Conservation (phyloP, 2,797 vertebrate genomes). For the Sus cebifrons region DNA sequence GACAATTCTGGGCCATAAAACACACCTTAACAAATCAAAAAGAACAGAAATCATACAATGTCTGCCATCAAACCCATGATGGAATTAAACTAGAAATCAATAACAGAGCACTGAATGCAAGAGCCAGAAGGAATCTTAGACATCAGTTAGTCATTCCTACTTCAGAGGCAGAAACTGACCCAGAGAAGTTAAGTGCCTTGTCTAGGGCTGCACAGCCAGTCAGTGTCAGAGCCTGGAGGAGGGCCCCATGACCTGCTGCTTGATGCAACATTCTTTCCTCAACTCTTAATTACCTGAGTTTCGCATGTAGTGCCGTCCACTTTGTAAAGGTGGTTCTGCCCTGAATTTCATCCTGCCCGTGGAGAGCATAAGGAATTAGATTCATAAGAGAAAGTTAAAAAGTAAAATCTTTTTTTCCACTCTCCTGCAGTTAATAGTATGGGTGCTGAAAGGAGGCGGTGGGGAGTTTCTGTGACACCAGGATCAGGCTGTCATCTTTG, state of each 20-base stretch:
- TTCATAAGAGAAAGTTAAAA: conserved; percentile 13
- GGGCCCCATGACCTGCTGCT: neutral
- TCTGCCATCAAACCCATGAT: neutral
- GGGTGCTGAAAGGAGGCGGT: neutral
- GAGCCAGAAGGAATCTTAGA: neutral
- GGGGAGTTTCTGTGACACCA: neutral
- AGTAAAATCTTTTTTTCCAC: neutral
- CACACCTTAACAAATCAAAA: neutral
- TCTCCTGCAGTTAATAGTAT: neutral
- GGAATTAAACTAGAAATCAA: conserved; percentile 4
- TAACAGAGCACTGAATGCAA: neutral
- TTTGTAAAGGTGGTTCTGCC: neutral
- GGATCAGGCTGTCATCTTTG: neutral
- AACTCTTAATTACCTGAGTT: neutral
- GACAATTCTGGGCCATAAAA: neutral
- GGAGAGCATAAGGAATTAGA: conserved; percentile 37
- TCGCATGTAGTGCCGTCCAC: neutral
- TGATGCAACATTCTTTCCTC: neutral
- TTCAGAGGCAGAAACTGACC: conserved; percentile 2
- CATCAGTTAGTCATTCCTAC: neutral
- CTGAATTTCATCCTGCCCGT: conserved; percentile 28
- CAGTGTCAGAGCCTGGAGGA: neutral
- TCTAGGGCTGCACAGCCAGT: neutral
- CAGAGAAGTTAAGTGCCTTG: conserved; percentile 3
- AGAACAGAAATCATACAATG: conserved; percentile 6